Evolutionary conservation across 2,888 invertebrate species (phyloP).

Genomic region (Nomada ferruginata): DNA sequence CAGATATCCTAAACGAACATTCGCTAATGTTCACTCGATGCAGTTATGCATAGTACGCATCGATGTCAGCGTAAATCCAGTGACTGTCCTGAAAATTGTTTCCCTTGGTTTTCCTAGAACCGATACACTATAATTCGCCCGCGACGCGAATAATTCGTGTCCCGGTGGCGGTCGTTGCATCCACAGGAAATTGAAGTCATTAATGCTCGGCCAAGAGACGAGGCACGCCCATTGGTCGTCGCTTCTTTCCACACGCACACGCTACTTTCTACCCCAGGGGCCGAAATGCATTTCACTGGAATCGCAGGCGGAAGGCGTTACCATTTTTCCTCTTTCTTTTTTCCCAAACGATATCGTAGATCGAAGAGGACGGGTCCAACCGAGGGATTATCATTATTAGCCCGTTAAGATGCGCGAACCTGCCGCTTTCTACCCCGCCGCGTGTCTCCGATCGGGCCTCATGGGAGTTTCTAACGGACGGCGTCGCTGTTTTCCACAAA

Average conservation of each 20-base stretch:
- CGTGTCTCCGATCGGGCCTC: slow-evolving; percentile 39
- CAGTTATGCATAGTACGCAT: too few species aligned
- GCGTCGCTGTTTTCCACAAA: slow-evolving; percentile 40
- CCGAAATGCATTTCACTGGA: slow-evolving; percentile 48
- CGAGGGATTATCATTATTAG: slow-evolving; percentile 48
- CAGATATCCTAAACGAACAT: not conserved
- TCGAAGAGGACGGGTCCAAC: slow-evolving; percentile 25
- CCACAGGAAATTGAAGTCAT: slow-evolving; percentile 70
- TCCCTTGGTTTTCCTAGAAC: slow-evolving; percentile 46
- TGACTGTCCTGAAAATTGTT: slow-evolving; percentile 23
- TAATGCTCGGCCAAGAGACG: slow-evolving; percentile 63
- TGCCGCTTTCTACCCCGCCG: slow-evolving; percentile 44
- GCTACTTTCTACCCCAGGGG: slow-evolving; percentile 56
- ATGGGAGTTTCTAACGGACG: slow-evolving; percentile 52
- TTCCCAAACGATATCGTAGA: slow-evolving; percentile 22
- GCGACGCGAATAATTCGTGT: slow-evolving; percentile 44
- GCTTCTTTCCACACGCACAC: slow-evolving; percentile 34
- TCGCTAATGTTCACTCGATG: not conserved
- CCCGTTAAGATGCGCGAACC: slow-evolving; percentile 47
- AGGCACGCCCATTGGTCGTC: slow-evolving; percentile 64
- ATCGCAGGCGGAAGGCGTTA: slow-evolving; percentile 46
- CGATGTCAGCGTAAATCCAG: not conserved
- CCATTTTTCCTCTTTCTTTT: slow-evolving; percentile 18
- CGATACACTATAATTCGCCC: slow-evolving; percentile 21
- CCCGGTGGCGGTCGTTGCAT: slow-evolving; percentile 42